Evolutionary conservation across 2,888 invertebrate species (phyloP).

Genomic region (Cylindroiulus punctatus): DNA sequence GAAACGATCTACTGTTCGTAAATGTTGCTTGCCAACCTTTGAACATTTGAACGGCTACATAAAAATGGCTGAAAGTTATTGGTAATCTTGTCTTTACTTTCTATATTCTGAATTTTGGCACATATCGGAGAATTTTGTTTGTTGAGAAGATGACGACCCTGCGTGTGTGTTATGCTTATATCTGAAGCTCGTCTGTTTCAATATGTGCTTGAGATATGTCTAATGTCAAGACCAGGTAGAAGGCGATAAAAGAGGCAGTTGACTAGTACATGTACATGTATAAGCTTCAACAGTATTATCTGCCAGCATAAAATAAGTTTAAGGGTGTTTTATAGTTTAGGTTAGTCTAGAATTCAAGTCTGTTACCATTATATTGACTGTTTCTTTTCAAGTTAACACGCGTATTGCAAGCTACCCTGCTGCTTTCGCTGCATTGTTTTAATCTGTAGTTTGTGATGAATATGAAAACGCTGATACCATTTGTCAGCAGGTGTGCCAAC

Average conservation of each 20-base stretch:
- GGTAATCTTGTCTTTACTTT: too few species aligned
- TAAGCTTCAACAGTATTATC: not conserved
- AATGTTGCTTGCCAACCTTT: too few species aligned
- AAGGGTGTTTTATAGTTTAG: not conserved
- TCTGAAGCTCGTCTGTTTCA: too few species aligned
- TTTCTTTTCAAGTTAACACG: not conserved
- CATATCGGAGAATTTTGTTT: too few species aligned
- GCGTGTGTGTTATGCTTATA: too few species aligned
- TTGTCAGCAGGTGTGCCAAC: not conserved
- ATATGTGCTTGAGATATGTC: too few species aligned
- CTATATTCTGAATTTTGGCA: too few species aligned
- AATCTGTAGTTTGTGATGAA: not conserved
- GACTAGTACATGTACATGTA: not conserved
- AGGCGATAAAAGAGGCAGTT: too few species aligned
- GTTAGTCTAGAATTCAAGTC: not conserved
- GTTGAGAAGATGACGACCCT: too few species aligned
- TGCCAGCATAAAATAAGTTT: not conserved
- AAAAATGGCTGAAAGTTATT: too few species aligned
- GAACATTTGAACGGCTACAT: too few species aligned
- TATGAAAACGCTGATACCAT: not conserved
- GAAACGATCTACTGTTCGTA: not conserved
- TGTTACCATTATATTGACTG: not conserved
- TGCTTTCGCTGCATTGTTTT: constrained; percentile 1
- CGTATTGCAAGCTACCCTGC: not conserved
- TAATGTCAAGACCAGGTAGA: too few species aligned